Evolutionary conservation across 2,797 vertebrate species (phyloP).

Genomic region (Danio kyathit): DNA sequence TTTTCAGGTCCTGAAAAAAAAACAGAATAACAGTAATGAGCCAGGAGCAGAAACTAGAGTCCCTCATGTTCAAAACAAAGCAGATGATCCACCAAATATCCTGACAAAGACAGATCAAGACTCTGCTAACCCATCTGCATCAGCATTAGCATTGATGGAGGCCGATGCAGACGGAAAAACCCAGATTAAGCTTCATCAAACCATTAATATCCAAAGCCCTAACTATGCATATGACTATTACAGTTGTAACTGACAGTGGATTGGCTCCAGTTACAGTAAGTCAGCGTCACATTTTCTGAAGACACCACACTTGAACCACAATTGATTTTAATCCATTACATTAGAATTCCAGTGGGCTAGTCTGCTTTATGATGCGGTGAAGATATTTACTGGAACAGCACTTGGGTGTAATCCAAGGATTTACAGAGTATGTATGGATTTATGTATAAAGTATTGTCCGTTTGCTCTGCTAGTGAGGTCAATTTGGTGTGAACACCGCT

Average conservation of each 20-base stretch:
- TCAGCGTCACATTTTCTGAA: not conserved
- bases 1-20: slow-evolving; percentile 85
- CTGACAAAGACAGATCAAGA: not conserved
- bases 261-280: not conserved
- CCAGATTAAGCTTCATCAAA: not conserved
- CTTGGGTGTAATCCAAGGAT: not conserved
- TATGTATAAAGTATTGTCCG: too few species aligned
- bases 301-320: not conserved
- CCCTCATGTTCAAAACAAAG: slow-evolving; percentile 2
- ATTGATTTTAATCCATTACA: not conserved
- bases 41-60: slow-evolving; percentile 56
- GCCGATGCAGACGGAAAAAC: not conserved
- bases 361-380: not conserved
- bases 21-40: slow-evolving; percentile 40
- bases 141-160: not conserved
- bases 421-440: too few species aligned
- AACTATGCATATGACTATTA: not conserved
- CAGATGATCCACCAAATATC: slow-evolving; percentile 13
- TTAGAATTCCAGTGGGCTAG: not conserved
- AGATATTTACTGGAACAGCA: not conserved
- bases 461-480: too few species aligned
- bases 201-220: not conserved
- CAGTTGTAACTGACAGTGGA: not conserved
- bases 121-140: not conserved
- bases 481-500: too few species aligned